These are phyloP conservation scores for Lithophane leautieri DNA, from an alignment of 2,888 invertebrate genomes.

Conservation along the genomic window DNA sequence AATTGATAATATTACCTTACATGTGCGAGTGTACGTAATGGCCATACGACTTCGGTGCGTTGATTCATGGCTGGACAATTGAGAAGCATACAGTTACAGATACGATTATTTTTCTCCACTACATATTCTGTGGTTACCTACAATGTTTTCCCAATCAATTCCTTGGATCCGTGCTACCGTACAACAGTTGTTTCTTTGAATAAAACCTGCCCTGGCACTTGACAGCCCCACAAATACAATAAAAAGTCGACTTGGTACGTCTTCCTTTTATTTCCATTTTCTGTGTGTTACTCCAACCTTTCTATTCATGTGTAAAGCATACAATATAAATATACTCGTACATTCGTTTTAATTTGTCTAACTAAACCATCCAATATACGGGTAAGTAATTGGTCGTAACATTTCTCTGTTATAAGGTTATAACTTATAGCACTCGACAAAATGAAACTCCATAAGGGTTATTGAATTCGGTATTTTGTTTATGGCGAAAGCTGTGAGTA, in stretches of 20 bases:
- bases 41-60: background rate
- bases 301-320: constrained; percentile 23
- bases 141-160: background rate
- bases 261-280: constrained; percentile 33
- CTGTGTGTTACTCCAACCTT: constrained; percentile 10
- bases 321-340: constrained; percentile 9
- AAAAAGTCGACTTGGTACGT: constrained; percentile 19
- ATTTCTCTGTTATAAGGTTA: constrained; percentile 42
- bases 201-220: constrained; percentile 8
- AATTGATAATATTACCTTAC: constrained; percentile 42
- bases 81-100: background rate
- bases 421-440: constrained; percentile 50
- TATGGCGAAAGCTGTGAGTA: too few relatives aligned
- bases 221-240: background rate
- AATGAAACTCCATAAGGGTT: constrained; percentile 60
- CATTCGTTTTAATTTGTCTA: constrained; percentile 60
- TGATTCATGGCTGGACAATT: constrained; percentile 31
- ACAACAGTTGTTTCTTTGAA: constrained; percentile 19
- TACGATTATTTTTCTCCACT: background rate
- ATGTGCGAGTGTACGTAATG: constrained; percentile 7
- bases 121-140: background rate
- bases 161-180: background rate
- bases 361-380: constrained; percentile 59
- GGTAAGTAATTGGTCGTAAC: constrained; percentile 62
- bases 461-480: constrained; percentile 58